phyloP scores from a whole-genome alignment of 2,113 vertebrate species.

The Vulpes vulpes region DNA sequence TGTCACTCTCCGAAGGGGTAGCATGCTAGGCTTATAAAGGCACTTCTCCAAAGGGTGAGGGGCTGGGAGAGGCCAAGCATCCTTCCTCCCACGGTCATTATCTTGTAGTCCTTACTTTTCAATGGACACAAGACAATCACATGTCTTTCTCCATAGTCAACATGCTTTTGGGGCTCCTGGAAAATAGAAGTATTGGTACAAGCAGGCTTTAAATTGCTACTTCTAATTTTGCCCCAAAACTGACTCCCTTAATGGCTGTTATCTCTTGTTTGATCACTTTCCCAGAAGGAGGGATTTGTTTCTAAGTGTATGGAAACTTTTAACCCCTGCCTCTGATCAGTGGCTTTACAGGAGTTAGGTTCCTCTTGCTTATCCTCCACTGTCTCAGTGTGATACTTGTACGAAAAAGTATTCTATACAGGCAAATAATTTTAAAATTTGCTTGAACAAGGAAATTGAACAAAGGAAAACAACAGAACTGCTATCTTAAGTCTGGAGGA shows the following conservation, averaged over 20 bases:
- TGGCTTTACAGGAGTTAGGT: background rate
- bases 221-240: background rate
- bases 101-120: background rate
- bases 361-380: background rate
- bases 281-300: background rate
- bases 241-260: background rate
- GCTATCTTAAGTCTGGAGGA: background rate
- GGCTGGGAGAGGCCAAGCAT: background rate
- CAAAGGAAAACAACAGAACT: background rate
- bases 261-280: background rate
- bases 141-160: background rate
- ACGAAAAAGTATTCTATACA: constrained; percentile 5
- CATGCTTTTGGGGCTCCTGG: background rate
- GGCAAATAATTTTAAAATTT: background rate
- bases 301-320: background rate
- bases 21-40: background rate
- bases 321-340: background rate
- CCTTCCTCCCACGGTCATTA: background rate
- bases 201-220: background rate
- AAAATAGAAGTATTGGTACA: background rate
- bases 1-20: background rate
- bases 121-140: background rate
- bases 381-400: background rate
- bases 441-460: background rate
- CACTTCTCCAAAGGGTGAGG: background rate